phyloP scores from a whole-genome alignment of 2,888 invertebrate species.

The Argyra leucocephala region DNA sequence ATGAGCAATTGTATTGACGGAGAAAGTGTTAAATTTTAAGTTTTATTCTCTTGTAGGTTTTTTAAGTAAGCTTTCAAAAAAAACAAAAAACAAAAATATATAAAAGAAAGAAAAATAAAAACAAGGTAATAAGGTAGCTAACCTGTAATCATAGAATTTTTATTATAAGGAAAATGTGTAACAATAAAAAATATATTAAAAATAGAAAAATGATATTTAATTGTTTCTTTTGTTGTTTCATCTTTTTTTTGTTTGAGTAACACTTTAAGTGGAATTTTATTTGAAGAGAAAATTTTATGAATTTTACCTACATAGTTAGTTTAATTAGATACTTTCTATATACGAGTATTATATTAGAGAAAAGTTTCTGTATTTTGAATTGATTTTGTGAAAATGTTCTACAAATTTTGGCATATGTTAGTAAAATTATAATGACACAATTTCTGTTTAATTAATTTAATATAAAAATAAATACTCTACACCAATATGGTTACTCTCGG shows the following conservation, averaged over 20 bases:
- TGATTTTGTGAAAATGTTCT: too few species aligned
- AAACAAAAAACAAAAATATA: neutral
- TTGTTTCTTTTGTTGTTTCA: neutral
- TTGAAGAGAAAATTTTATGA: neutral
- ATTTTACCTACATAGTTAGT: too few species aligned
- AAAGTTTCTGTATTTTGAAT: too few species aligned
- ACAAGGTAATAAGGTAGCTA: slow-evolving; percentile 3
- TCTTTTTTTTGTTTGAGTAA: neutral
- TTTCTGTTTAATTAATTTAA: too few species aligned
- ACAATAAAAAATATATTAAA: neutral
- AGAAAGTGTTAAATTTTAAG: slow-evolving; percentile 1
- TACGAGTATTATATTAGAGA: too few species aligned
- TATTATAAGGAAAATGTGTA: neutral
- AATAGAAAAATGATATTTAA: neutral
- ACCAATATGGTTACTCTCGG: too few species aligned
- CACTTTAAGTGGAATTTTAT: neutral
- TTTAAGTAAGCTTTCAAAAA: neutral
- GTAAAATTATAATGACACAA: too few species aligned
- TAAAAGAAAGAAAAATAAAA: neutral
- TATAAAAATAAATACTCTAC: too few species aligned
- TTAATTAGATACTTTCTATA: too few species aligned
- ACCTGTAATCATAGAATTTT: slow-evolving; percentile 3
- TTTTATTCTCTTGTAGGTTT: neutral
- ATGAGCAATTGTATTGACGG: neutral
- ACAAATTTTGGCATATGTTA: too few species aligned